A percentile compares a stretch with the other conserved stretches of the same genome.
phyloP scores from a whole-genome alignment of 2,113 vertebrate genomes.

The Saguinus imperator region DNA sequence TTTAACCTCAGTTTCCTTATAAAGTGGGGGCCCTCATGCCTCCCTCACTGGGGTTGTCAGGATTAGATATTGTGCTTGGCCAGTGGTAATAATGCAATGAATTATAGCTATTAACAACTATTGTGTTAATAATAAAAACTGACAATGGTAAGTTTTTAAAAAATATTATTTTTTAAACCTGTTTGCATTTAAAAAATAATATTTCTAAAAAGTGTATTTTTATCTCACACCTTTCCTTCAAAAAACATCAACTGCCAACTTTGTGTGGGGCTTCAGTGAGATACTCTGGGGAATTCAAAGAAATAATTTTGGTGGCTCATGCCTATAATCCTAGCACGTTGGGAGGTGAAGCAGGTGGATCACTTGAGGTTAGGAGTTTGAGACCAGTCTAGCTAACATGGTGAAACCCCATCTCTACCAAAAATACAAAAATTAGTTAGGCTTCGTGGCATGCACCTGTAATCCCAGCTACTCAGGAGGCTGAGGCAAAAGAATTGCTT shows the following conservation, averaged over 20 bases:
- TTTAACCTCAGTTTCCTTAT: not conserved
- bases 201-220: not conserved
- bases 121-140: not conserved
- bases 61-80: not conserved
- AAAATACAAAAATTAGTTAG: too few species aligned
- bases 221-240: not conserved
- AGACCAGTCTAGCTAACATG: too few species aligned
- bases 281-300: not conserved
- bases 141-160: not conserved
- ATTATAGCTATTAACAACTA: not conserved
- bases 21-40: not conserved
- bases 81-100: not conserved
- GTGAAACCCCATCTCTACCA: too few species aligned
- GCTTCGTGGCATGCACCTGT: too few species aligned
- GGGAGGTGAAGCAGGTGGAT: too few species aligned
- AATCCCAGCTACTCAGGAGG: too few species aligned
- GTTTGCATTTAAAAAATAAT: not conserved
- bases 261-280: not conserved
- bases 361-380: too few species aligned
- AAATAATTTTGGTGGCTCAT: not conserved
- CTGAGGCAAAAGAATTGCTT: too few species aligned
- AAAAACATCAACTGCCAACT: not conserved
- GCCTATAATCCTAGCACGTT: too few species aligned
- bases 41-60: not conserved
- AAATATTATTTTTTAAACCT: not conserved